Percentiles rank a stretch among this genome's conserved stretches.
These are phyloP conservation scores for Myzus persicae DNA, from an alignment of 1,140 invertebrate species.

Conservation along the genomic window DNA sequence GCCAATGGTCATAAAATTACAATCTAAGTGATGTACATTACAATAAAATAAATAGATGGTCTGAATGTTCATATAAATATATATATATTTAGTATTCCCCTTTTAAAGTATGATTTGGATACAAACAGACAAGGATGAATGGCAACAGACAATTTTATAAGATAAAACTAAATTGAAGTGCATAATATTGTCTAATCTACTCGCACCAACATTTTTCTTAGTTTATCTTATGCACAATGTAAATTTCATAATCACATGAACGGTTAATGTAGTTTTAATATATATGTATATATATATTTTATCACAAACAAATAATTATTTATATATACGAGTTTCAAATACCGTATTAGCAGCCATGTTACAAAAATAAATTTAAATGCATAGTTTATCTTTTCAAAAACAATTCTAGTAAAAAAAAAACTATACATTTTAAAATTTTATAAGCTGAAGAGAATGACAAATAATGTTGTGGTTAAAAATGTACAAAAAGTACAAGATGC, in stretches of 20 bases:
- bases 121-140: not conserved
- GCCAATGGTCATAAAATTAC: not conserved
- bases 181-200: not conserved
- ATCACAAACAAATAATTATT: constrained; percentile 9
- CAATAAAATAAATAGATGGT: not conserved
- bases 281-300: not conserved
- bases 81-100: not conserved
- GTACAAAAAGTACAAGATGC: not conserved
- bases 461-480: not conserved
- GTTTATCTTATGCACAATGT: not conserved
- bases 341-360: not conserved
- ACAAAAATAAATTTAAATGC: constrained; percentile 41
- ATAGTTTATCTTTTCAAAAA: not conserved
- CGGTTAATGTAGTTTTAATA: constrained; percentile 3
- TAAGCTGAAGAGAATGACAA: constrained; percentile 7
- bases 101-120: not conserved
- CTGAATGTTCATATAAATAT: constrained; percentile 14
- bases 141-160: not conserved
- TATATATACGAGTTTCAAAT: not conserved
- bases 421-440: constrained; percentile 6
- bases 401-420: constrained; percentile 2
- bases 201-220: not conserved
- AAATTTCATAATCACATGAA: not conserved
- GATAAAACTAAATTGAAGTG: not conserved
- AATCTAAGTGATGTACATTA: constrained; percentile 30